phyloP scores from a whole-genome alignment of 2,113 vertebrate genomes.

The Calyptomena viridis region DNA sequence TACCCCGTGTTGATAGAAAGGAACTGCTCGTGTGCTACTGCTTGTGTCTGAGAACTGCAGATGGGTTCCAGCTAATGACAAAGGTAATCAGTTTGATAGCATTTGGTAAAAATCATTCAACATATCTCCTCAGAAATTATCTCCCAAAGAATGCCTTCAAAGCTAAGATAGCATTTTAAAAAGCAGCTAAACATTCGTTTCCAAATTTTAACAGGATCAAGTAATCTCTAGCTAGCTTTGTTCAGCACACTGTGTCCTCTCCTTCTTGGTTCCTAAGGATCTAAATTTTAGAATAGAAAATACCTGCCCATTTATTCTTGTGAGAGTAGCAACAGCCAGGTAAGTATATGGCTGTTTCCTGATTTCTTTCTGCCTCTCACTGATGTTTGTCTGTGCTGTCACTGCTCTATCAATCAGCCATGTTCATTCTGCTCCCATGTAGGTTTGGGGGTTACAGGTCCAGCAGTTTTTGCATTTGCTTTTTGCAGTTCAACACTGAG shows the following conservation, averaged over 20 bases:
- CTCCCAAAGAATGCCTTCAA: neutral
- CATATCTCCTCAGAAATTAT: neutral
- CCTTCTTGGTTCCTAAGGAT: neutral
- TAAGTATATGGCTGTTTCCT: constrained; percentile 66
- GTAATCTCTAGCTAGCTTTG: neutral
- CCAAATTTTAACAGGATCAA: neutral
- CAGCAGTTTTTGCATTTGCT: constrained; percentile 57
- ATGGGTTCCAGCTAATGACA: neutral
- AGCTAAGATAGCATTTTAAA: neutral
- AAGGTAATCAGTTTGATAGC: neutral
- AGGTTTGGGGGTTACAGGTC: constrained; percentile 47
- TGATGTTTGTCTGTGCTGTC: constrained; percentile 67
- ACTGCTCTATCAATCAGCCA: constrained; percentile 63
- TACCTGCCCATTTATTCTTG: constrained; percentile 27
- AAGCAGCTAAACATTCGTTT: neutral
- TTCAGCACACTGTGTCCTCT: neutral
- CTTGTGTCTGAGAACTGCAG: neutral
- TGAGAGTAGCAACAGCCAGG: constrained; percentile 61
- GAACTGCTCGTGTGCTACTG: neutral
- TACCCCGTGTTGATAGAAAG: neutral
- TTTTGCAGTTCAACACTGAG: constrained; percentile 29
- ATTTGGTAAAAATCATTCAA: neutral
- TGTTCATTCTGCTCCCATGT: constrained; percentile 52
- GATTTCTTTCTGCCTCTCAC: constrained; percentile 49
- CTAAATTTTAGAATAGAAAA: neutral